phyloP scores from a whole-genome alignment of 2,113 vertebrate genomes.

The Gobiocypris rarus region DNA sequence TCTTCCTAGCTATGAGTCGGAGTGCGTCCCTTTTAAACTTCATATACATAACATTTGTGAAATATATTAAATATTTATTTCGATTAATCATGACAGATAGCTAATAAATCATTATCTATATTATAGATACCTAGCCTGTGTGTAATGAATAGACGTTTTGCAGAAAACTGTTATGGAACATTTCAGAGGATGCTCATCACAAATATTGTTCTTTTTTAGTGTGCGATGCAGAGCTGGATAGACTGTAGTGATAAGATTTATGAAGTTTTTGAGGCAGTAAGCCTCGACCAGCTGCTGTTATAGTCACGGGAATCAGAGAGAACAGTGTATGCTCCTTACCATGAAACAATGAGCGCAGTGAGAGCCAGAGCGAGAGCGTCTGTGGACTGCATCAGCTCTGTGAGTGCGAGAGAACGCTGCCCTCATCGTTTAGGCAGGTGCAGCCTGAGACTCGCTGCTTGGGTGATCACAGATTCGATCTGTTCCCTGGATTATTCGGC shows the following conservation, averaged over 20 bases:
- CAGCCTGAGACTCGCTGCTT: constrained; percentile 22
- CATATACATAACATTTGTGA: background rate
- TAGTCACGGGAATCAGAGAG: constrained; percentile 66
- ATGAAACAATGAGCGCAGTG: constrained; percentile 53
- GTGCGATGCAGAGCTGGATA: constrained; percentile 33
- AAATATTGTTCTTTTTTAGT: constrained; percentile 28
- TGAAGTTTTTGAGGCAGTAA: constrained; percentile 54
- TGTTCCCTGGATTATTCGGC: background rate
- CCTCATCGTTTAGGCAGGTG: constrained; percentile 56
- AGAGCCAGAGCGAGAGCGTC: constrained; percentile 42
- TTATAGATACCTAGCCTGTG: background rate
- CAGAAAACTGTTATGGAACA: background rate
- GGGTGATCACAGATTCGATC: constrained; percentile 3
- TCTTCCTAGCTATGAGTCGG: background rate
- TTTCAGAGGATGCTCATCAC: background rate
- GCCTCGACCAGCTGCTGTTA: constrained; percentile 60
- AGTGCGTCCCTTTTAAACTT: background rate
- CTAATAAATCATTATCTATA: background rate
- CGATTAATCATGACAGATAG: background rate
- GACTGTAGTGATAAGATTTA: constrained; percentile 60
- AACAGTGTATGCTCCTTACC: constrained; percentile 42
- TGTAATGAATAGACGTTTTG: background rate
- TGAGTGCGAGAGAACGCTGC: constrained; percentile 48
- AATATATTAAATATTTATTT: background rate
- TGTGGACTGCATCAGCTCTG: constrained; percentile 57